Evolutionary conservation across 2,797 vertebrate species (phyloP), one percentile per base, ranked within the genome.

Genomic region (Rallus crepitans): DNA sequence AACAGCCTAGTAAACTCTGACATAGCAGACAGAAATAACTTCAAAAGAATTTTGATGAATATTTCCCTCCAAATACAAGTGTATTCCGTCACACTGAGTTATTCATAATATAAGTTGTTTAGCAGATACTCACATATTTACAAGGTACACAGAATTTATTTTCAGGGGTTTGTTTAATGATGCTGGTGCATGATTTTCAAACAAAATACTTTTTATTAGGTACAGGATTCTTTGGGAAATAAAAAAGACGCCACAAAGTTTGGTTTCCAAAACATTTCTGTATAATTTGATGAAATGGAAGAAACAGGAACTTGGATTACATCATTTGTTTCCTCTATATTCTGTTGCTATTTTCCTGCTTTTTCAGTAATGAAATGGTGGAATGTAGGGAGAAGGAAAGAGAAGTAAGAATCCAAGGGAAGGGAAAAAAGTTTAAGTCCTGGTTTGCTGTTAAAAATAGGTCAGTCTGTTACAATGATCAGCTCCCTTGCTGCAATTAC

Each of bases 371-470:
- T 60, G 5, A 91, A 91, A 65, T 47, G 7, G 56, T 82, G 93
- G 89, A 84, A 63, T 13, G 17, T 11, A 19, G 16, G 24, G 17
- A 69, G 28, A 71, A 18, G 28, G 53, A 39, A 90, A 79, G 56
- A 82, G 23, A 16, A 77, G 27, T 53, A 80, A 12, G 42, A n/a
- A 14, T 15, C 77, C 40, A 66, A 66, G 31, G 66, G 53, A 88
- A 90, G 42, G 7, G 33, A 88, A 40, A 80, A 80, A 52, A 91
- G 52, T 89, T 92, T 84, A 31, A 53, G 27, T 50, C 53, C 39
- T 15, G 16, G 18, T 48, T 79, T 92, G 80, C 52, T 84, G 90
- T 77, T 92, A 96, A 94, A 97, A 96, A 96, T 82, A 92, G 89
- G 27, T 15, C 56, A 77, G 8, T 73, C 69, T 0, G 31, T 80